Conservation (phyloP, 1,140 invertebrate species). For the Paraescarpia echinospica region DNA sequence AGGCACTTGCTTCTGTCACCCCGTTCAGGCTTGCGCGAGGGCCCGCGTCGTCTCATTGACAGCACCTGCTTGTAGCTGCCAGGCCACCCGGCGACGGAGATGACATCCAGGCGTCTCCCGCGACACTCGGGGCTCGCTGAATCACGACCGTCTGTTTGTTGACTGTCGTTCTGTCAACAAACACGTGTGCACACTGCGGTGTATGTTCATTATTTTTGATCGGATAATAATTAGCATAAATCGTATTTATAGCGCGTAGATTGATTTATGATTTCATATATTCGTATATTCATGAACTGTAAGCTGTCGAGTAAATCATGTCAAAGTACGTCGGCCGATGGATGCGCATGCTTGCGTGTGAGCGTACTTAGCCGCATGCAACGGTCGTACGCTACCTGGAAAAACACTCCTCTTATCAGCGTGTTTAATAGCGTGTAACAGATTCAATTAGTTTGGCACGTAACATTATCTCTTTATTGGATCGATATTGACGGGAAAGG, state of each 20-base stretch:
- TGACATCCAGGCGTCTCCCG: too few relatives aligned
- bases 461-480: background rate
- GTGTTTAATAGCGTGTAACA: background rate
- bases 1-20: background rate
- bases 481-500: background rate
- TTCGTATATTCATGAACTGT: background rate
- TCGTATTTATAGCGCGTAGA: background rate
- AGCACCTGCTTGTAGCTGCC: background rate
- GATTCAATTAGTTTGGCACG: background rate
- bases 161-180: background rate
- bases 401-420: background rate
- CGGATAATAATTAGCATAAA: slow-evolving; percentile 1
- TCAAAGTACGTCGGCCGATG: background rate
- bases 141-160: background rate
- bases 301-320: background rate
- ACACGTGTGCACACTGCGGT: background rate
- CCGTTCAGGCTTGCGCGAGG: background rate
- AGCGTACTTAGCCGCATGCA: background rate
- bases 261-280: background rate
- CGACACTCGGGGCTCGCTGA: background rate
- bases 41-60: background rate
- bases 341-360: background rate
- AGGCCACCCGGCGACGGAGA: background rate
- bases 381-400: background rate
- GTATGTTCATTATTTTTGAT: background rate